Evolutionary conservation across 2,797 vertebrate genomes (phyloP).

Genomic region (Centroberyx gerrardi): DNA sequence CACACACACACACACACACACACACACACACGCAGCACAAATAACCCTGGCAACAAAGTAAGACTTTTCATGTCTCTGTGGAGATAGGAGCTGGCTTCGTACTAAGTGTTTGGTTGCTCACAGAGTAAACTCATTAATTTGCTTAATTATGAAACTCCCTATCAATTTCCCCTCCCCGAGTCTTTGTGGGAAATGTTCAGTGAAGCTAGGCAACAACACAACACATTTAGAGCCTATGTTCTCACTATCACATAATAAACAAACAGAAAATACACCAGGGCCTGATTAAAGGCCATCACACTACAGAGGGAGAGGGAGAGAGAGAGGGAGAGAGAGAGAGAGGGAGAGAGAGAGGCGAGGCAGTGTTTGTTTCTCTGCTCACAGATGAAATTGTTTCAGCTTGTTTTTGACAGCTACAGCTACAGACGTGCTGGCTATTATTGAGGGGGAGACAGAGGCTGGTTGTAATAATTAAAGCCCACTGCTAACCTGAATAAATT

Average conservation of each 20-base stretch:
- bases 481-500: conserved; percentile 84
- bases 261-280: conserved; percentile 86
- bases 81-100: conserved; percentile 70
- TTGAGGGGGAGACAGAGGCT: conserved; percentile 42
- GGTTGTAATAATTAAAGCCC: conserved; percentile 87
- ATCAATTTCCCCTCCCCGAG: conserved; percentile 76
- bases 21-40: conserved; percentile 43
- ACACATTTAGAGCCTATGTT: conserved; percentile 79
- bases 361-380: conserved; percentile 74
- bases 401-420: conserved; percentile 87
- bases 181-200: conserved; percentile 67
- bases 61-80: conserved; percentile 77
- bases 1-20: conserved; percentile 42
- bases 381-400: conserved; percentile 85
- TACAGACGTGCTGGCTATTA: conserved; percentile 72
- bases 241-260: conserved; percentile 86
- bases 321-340: neutral
- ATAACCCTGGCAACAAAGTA: conserved; percentile 74
- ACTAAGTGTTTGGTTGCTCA: conserved; percentile 81
- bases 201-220: conserved; percentile 71
- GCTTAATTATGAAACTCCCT: conserved; percentile 87
- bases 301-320: conserved; percentile 64
- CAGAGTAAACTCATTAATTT: conserved; percentile 89
- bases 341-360: conserved; percentile 44
- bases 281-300: conserved; percentile 85